Evolutionary conservation across 2,113 vertebrate species (phyloP).

Genomic region (Phylloscopus trochiloides): DNA sequence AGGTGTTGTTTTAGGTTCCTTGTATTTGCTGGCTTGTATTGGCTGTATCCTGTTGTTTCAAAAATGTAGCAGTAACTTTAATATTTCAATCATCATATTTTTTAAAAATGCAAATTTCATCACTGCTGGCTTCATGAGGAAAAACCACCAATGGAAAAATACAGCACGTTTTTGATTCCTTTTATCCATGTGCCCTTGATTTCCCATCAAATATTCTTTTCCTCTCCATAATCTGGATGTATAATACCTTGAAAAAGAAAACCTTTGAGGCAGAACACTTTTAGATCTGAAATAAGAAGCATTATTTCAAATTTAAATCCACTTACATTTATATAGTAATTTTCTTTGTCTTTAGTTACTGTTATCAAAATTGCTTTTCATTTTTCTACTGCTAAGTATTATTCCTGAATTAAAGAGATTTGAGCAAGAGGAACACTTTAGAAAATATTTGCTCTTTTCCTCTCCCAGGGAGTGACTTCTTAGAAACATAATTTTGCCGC

Average conservation of each 20-base stretch:
- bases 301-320: neutral
- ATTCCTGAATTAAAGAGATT: neutral
- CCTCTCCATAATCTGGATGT: neutral
- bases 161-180: neutral
- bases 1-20: neutral
- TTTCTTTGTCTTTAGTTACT: neutral
- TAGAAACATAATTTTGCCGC: neutral
- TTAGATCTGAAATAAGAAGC: neutral
- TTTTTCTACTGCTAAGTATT: neutral
- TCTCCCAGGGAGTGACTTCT: neutral
- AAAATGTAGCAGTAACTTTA: neutral
- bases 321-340: neutral
- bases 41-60: neutral
- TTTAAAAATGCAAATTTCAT: neutral
- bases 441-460: neutral
- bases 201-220: neutral
- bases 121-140: neutral
- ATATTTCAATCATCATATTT: neutral
- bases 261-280: neutral
- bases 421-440: neutral
- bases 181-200: neutral
- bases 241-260: neutral
- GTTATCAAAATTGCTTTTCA: neutral
- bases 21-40: neutral
- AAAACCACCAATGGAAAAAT: neutral